These are phyloP conservation scores for Lasioglossum albipes DNA, from an alignment of 1,140 invertebrate genomes.

Conservation along the genomic window DNA sequence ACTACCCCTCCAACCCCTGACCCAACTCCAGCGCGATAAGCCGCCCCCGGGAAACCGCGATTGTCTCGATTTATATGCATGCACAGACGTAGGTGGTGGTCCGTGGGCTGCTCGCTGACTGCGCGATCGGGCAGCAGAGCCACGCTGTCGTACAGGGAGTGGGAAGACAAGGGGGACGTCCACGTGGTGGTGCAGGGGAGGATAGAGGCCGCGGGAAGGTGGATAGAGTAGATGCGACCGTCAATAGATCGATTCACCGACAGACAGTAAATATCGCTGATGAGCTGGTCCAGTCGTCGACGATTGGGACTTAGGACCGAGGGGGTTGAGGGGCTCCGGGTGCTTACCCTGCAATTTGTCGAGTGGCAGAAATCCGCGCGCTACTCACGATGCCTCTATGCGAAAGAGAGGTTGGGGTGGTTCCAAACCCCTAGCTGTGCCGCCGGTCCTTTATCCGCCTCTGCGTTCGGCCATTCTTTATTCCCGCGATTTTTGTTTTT, in stretches of 20 bases:
- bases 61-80: conserved; percentile 76
- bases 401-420: too few relatives aligned
- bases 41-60: conserved; percentile 73
- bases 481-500: conserved; percentile 38
- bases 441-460: conserved; percentile 24
- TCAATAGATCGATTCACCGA: conserved; percentile 66
- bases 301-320: conserved; percentile 49
- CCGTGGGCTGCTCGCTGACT: conserved; percentile 28
- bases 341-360: conserved; percentile 66
- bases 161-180: background rate
- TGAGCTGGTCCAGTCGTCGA: conserved; percentile 64
- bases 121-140: background rate
- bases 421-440: background rate
- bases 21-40: conserved; percentile 69
- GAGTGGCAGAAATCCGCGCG: conserved; percentile 53
- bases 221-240: conserved; percentile 24
- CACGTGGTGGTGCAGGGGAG: background rate
- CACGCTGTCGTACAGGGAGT: conserved; percentile 3
- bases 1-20: conserved; percentile 29
- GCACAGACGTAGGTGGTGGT: conserved; percentile 60
- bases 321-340: conserved; percentile 23
- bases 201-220: background rate
- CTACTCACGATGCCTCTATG: conserved; percentile 14
- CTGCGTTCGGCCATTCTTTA: conserved; percentile 32
- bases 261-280: conserved; percentile 76